phyloP scores from a whole-genome alignment of 64 coral and sea anemone species.

The Anthopleura sola region DNA sequence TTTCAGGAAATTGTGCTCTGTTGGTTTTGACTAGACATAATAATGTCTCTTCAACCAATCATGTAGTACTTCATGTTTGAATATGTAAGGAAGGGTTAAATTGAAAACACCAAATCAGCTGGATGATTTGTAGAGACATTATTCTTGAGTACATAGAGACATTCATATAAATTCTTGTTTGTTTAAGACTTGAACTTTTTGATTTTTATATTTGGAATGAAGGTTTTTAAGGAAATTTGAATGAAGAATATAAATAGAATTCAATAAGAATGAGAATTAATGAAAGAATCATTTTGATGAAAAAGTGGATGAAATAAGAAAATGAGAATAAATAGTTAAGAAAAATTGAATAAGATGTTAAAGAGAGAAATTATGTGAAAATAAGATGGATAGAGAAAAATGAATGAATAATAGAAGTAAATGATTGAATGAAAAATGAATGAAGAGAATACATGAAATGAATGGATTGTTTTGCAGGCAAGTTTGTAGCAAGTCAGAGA shows the following conservation, averaged over 20 bases:
- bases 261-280: neutral
- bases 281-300: too few species aligned
- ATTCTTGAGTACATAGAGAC: neutral
- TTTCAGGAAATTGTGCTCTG: neutral
- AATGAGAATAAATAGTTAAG: neutral
- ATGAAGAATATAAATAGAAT: neutral
- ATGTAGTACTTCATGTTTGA: neutral
- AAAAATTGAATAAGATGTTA: neutral
- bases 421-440: neutral
- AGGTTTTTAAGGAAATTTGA: neutral
- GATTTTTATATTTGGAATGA: neutral
- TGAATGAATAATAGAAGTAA: neutral
- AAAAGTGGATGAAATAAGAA: neutral
- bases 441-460: neutral
- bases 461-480: neutral
- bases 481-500: neutral
- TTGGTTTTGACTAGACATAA: neutral
- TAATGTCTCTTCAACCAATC: neutral
- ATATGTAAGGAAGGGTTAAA: neutral
- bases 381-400: neutral
- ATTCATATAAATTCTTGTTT: neutral
- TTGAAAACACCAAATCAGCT: neutral
- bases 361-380: conserved; percentile 6
- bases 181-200: neutral
- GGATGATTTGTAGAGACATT: neutral